A percentile compares a stretch with the other conserved stretches of the same genome.
phyloP scores from a whole-genome alignment of 1,140 invertebrate genomes.

The Brachionus sp. region DNA sequence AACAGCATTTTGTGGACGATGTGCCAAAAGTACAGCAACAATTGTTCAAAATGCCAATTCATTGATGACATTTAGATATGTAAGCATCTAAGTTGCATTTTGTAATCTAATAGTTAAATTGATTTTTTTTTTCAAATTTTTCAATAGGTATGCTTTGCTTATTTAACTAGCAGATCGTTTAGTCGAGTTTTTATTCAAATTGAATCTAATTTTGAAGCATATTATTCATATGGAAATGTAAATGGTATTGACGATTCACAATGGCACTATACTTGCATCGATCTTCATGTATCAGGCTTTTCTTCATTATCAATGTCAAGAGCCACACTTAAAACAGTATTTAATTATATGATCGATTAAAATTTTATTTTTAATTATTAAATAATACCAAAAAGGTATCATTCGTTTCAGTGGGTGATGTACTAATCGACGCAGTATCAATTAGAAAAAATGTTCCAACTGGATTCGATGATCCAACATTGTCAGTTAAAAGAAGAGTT shows the following conservation, averaged over 20 bases:
- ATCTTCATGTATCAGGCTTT: neutral
- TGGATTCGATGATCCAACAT: neutral
- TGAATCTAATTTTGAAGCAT: neutral
- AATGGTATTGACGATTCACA: neutral
- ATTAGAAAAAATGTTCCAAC: constrained; percentile 12
- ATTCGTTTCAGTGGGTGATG: neutral
- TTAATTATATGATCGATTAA: neutral
- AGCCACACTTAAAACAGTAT: neutral
- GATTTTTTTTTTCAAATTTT: neutral
- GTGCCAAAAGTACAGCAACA: constrained; percentile 3
- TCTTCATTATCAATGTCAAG: neutral
- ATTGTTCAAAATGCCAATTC: neutral
- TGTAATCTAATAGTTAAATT: neutral
- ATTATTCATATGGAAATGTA: neutral
- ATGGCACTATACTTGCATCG: constrained; percentile 42
- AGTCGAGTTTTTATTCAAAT: neutral
- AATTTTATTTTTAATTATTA: neutral
- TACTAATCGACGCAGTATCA: constrained; percentile 31
- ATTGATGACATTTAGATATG: neutral
- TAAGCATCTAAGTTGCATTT: neutral
- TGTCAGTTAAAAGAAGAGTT: neutral
- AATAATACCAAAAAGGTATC: neutral
- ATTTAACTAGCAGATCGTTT: neutral
- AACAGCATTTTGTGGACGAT: constrained; percentile 45
- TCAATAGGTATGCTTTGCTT: constrained; percentile 37